Percentiles rank a stretch among this genome's conserved stretches.
Conservation (phyloP, 2,113 vertebrate species). For the Tinamus guttatus region DNA sequence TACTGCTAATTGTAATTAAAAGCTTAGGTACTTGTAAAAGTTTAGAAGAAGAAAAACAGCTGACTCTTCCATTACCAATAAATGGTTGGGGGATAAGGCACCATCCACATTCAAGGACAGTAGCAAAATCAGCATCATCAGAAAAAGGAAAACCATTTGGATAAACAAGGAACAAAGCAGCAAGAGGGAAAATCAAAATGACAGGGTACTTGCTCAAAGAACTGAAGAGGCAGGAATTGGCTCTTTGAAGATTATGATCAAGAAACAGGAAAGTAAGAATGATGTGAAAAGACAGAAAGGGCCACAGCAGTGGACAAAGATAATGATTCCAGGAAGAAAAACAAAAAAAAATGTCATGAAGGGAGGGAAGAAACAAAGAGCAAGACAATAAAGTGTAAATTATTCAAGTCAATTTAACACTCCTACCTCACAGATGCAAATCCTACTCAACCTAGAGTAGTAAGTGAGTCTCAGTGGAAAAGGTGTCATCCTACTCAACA, state of each 20-base stretch:
- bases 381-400: background rate
- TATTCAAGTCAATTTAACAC: background rate
- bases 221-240: background rate
- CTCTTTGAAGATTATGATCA: background rate
- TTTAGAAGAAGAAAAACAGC: background rate
- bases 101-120: background rate
- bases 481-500: background rate
- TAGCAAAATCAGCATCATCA: background rate
- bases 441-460: background rate
- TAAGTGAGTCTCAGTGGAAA: background rate
- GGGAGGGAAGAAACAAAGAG: background rate
- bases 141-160: background rate
- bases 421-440: background rate
- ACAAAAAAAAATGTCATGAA: background rate
- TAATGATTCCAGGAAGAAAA: background rate
- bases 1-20: background rate
- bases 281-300: background rate
- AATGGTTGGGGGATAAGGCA: rapidly evolving
- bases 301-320: background rate
- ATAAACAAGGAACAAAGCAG: background rate
- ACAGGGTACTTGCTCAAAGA: background rate
- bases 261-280: background rate
- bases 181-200: background rate
- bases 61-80: background rate
- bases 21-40: background rate